These are phyloP conservation scores for Agrotis clavis DNA, from an alignment of 2,888 invertebrate species.

Conservation along the genomic window DNA sequence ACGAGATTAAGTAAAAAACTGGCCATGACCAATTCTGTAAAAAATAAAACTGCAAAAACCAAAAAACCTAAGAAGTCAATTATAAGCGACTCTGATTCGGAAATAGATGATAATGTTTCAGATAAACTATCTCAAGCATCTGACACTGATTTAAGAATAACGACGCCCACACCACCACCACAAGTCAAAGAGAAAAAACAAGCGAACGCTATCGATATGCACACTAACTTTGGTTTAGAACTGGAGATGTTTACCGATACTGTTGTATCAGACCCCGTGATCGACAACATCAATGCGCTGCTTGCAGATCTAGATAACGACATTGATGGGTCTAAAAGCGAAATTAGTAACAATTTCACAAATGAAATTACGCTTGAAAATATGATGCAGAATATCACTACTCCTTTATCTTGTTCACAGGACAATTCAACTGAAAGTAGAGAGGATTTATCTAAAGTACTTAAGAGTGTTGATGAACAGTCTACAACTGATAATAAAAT, in stretches of 20 bases:
- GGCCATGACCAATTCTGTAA: slow-evolving; percentile 45
- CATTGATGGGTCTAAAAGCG: slow-evolving; percentile 73
- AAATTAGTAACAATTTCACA: slow-evolving; percentile 72
- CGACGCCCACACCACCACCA: not conserved
- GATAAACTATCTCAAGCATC: slow-evolving; percentile 12
- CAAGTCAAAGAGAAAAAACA: slow-evolving; percentile 34
- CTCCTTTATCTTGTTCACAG: slow-evolving; percentile 51
- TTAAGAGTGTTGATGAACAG: slow-evolving; percentile 51
- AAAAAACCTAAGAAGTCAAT: slow-evolving; percentile 71
- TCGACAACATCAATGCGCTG: slow-evolving; percentile 82
- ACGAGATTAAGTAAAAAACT: slow-evolving; percentile 74
- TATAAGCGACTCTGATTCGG: slow-evolving; percentile 78
- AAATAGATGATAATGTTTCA: slow-evolving; percentile 61
- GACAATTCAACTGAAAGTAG: slow-evolving; percentile 64
- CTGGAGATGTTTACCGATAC: slow-evolving; percentile 83
- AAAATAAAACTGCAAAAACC: slow-evolving; percentile 31
- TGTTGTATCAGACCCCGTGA: slow-evolving; percentile 77
- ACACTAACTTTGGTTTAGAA: slow-evolving; percentile 76
- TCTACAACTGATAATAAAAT: slow-evolving; percentile 19
- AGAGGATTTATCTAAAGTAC: slow-evolving; percentile 67
- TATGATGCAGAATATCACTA: slow-evolving; percentile 75
- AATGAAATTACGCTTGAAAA: slow-evolving; percentile 77
- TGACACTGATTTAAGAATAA: not conserved
- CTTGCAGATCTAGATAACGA: slow-evolving; percentile 84
- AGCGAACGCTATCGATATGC: slow-evolving; percentile 39